Percentiles rank a stretch among this genome's conserved stretches.
Conservation (phyloP, 2,113 vertebrate species). For the Lepisosteus oculatus region DNA sequence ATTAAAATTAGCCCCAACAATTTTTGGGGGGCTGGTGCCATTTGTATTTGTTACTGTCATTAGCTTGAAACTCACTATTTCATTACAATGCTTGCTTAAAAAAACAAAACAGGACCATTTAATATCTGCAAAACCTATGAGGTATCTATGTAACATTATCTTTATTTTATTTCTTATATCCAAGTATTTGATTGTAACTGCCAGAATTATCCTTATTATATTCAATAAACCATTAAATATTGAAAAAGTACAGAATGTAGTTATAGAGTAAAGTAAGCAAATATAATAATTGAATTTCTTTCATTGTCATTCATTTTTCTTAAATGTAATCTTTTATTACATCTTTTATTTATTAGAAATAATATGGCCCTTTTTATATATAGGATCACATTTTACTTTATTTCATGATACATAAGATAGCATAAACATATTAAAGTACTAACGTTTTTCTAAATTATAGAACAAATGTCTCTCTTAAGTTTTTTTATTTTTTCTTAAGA, state of each 20-base stretch:
- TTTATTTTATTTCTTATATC: not conserved
- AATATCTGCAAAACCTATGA: not conserved
- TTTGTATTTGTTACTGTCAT: conserved; percentile 87
- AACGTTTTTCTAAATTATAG: no score
- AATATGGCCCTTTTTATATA: no score
- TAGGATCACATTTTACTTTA: no score
- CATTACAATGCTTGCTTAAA: conserved; percentile 56
- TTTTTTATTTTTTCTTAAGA: not conserved
- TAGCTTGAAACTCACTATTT: conserved; percentile 71
- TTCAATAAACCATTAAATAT: no score
- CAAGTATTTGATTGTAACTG: conserved; percentile 7
- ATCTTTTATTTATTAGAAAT: no score
- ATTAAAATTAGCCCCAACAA: conserved; percentile 98
- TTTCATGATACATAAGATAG: not conserved
- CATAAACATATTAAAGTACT: not conserved
- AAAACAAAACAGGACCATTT: not conserved
- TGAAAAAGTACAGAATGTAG: no score
- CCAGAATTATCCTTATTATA: conserved; percentile 15
- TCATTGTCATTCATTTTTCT: no score
- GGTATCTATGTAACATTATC: conserved; percentile 26
- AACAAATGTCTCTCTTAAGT: not conserved
- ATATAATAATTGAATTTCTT: no score
- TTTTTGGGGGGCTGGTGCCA: conserved; percentile 79
- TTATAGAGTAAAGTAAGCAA: no score
- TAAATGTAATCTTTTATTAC: no score